Conservation (phyloP, 92 coral and sea anemone genomes). For the Paramuricea clavata region DNA sequence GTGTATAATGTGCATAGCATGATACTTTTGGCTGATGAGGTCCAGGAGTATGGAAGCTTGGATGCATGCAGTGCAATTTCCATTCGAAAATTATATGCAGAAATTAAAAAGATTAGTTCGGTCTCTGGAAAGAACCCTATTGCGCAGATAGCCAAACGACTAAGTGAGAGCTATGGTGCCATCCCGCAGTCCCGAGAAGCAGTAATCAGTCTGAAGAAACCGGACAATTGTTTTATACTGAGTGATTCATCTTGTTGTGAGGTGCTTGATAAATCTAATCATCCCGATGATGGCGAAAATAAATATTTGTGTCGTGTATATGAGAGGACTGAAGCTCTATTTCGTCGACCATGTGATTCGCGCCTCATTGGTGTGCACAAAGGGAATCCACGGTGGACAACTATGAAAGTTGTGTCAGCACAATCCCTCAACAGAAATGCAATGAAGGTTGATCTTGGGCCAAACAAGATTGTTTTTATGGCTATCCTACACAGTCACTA, state of each 20-base stretch:
- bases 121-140: conserved; percentile 27
- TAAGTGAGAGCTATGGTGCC: not conserved
- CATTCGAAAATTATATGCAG: conserved; percentile 35
- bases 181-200: not conserved
- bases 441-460: conserved; percentile 20
- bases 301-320: conserved; percentile 20
- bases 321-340: conserved; percentile 2
- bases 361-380: conserved; percentile 26
- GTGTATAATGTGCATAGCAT: conserved; percentile 42
- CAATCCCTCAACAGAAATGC: conserved; percentile 5
- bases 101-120: conserved; percentile 29
- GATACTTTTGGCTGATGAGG: conserved; percentile 44
- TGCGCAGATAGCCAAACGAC: conserved; percentile 34
- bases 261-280: conserved; percentile 15
- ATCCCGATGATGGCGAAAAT: conserved; percentile 8
- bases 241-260: conserved; percentile 25
- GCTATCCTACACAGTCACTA: not conserved
- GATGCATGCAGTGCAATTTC: conserved; percentile 44
- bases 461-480: conserved; percentile 7
- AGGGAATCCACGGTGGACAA: conserved; percentile 3
- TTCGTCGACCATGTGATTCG: conserved; percentile 17
- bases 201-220: conserved; percentile 23
- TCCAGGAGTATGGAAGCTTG: not conserved
- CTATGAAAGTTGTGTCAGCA: conserved; percentile 30
- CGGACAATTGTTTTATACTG: conserved; percentile 16